Percentiles rank a stretch among this genome's conserved stretches.
phyloP scores from a whole-genome alignment of 1,140 invertebrate genomes.

The Drosophila kurseongensis region DNA sequence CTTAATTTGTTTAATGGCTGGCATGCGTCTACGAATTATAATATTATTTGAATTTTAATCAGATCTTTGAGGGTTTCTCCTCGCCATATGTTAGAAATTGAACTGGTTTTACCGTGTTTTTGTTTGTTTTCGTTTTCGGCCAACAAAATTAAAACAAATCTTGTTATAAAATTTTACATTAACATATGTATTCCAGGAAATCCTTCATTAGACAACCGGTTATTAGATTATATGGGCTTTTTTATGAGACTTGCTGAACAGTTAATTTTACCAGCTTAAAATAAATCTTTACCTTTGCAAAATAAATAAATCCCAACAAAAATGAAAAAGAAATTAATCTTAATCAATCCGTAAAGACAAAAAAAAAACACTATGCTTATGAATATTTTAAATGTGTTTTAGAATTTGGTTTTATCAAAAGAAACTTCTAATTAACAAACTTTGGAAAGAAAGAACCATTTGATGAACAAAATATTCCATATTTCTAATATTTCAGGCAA shows the following conservation, averaged over 20 bases:
- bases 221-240: background rate
- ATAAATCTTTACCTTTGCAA: background rate
- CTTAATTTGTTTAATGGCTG: conserved; percentile 21
- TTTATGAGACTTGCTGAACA: background rate
- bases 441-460: too few relatives aligned
- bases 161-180: conserved; percentile 33
- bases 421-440: background rate
- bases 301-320: background rate
- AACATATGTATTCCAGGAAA: conserved; percentile 40
- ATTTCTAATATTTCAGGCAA: background rate
- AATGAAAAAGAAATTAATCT: background rate
- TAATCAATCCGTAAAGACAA: background rate
- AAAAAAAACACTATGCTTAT: too few relatives aligned
- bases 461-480: background rate
- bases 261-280: background rate
- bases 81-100: conserved; percentile 14
- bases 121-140: conserved; percentile 8
- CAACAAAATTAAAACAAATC: conserved; percentile 31
- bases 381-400: too few relatives aligned
- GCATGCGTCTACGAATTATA: conserved; percentile 31
- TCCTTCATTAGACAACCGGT: conserved; percentile 17
- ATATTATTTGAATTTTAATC: conserved; percentile 41
- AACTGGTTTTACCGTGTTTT: conserved; percentile 25
- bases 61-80: background rate
- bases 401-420: too few relatives aligned